These are phyloP conservation scores for Drosophila colorata DNA, from an alignment of 2,888 invertebrate genomes.

Conservation along the genomic window DNA sequence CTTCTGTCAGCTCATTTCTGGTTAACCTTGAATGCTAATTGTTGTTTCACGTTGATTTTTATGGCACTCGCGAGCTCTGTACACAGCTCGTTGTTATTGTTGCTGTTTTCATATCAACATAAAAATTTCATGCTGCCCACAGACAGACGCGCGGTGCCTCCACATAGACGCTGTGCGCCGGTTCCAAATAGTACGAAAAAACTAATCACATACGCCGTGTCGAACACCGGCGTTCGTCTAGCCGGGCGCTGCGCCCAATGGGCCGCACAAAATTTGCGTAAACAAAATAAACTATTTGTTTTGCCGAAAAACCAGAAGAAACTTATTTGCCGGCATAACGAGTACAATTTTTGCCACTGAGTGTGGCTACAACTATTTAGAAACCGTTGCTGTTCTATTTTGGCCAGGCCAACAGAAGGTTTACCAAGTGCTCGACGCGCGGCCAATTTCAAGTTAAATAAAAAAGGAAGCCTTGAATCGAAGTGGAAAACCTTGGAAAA, in stretches of 20 bases:
- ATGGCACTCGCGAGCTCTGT: constrained; percentile 65
- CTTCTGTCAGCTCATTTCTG: constrained; percentile 69
- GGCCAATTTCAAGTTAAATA: constrained; percentile 24
- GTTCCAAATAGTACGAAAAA: constrained; percentile 82
- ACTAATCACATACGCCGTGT: constrained; percentile 78
- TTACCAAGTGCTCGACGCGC: constrained; percentile 38
- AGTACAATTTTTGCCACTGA: neutral
- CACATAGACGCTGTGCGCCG: constrained; percentile 71
- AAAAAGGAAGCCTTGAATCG: constrained; percentile 71
- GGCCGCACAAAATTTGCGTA: constrained; percentile 68
- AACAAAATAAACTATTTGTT: constrained; percentile 58
- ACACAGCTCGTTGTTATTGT: constrained; percentile 22
- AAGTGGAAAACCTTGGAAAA: constrained; percentile 80
- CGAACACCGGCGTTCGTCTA: constrained; percentile 52
- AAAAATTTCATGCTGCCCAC: constrained; percentile 70
- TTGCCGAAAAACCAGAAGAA: constrained; percentile 28
- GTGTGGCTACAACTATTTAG: constrained; percentile 59
- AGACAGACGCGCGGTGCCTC: constrained; percentile 15
- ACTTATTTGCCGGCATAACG: constrained; percentile 10
- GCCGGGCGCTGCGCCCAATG: constrained; percentile 44
- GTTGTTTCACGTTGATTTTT: constrained; percentile 76
- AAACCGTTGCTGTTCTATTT: constrained; percentile 78
- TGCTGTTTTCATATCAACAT: constrained; percentile 71
- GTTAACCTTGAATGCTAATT: constrained; percentile 81
- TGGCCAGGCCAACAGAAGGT: constrained; percentile 80